These are phyloP conservation scores for Bos javanicus DNA, from an alignment of 2,113 vertebrate genomes.

Conservation along the genomic window DNA sequence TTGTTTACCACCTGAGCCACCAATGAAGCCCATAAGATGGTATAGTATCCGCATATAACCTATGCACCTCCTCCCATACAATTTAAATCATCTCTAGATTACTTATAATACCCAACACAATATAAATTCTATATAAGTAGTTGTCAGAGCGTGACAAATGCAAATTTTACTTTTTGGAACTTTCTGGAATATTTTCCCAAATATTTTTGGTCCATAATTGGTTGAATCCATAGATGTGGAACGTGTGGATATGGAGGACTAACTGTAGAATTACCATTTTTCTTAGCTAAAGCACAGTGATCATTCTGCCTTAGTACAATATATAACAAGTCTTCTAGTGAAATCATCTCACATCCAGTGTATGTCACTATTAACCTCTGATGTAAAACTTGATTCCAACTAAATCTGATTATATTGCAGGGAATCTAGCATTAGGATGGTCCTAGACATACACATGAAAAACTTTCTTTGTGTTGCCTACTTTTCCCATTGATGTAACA, in stretches of 20 bases:
- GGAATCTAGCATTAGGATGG: neutral
- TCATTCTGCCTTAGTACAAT: slow-evolving; percentile 4
- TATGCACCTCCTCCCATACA: neutral
- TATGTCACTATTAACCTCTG: slow-evolving; percentile 24
- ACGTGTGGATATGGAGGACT: neutral
- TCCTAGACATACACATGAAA: neutral
- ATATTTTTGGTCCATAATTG: neutral
- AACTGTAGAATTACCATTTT: neutral
- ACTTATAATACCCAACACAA: neutral
- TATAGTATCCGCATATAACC: neutral
- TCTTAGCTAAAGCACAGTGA: neutral
- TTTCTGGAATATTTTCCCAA: neutral
- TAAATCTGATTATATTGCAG: slow-evolving; percentile 2
- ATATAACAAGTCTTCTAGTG: neutral
- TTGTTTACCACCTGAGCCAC: neutral
- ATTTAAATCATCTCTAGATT: neutral
- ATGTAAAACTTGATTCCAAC: slow-evolving; percentile 41
- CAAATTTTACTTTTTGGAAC: neutral
- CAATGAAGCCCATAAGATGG: neutral
- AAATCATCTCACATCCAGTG: neutral
- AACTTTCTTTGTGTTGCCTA: slow-evolving; percentile 20
- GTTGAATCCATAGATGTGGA: neutral
- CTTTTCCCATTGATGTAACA: neutral
- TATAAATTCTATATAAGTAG: neutral
- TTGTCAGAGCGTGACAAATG: neutral